Conservation (phyloP, 1,140 invertebrate genomes). For the Bombus difficillimus region DNA sequence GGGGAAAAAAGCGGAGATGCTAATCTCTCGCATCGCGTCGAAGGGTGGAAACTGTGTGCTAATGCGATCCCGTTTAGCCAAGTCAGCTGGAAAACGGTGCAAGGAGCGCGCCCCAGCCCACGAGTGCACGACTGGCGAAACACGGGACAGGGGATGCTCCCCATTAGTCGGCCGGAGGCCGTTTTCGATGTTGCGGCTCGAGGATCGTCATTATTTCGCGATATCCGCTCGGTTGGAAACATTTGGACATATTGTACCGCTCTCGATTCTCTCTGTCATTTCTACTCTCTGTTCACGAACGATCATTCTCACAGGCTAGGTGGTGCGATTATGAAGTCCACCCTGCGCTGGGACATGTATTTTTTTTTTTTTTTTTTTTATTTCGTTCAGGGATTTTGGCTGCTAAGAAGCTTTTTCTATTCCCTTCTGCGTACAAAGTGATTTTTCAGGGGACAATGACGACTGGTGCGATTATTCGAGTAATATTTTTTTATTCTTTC, state of each 20-base stretch:
- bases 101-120: constrained; percentile 42
- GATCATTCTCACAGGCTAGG: constrained; percentile 61
- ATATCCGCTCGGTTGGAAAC: constrained; percentile 78
- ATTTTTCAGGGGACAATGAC: not conserved
- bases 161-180: constrained; percentile 80
- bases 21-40: constrained; percentile 79
- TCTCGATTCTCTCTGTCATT: constrained; percentile 52
- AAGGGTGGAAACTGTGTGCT: constrained; percentile 79
- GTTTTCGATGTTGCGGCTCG: constrained; percentile 69
- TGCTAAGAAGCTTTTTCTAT: constrained; percentile 38
- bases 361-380: constrained; percentile 27
- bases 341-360: not conserved
- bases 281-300: constrained; percentile 28
- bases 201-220: constrained; percentile 81
- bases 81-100: constrained; percentile 82
- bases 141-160: constrained; percentile 66
- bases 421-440: not conserved
- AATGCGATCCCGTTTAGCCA: constrained; percentile 83
- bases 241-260: constrained; percentile 79
- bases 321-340: constrained; percentile 45
- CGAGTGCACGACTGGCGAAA: constrained; percentile 65
- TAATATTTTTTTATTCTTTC: not conserved
- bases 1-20: constrained; percentile 76
- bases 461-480: not conserved
- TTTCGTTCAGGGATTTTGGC: not conserved